Percentiles rank a stretch among this genome's conserved stretches.
Evolutionary conservation across 2,113 vertebrate species (phyloP).

Genomic region (Tylochromis polylepis): DNA sequence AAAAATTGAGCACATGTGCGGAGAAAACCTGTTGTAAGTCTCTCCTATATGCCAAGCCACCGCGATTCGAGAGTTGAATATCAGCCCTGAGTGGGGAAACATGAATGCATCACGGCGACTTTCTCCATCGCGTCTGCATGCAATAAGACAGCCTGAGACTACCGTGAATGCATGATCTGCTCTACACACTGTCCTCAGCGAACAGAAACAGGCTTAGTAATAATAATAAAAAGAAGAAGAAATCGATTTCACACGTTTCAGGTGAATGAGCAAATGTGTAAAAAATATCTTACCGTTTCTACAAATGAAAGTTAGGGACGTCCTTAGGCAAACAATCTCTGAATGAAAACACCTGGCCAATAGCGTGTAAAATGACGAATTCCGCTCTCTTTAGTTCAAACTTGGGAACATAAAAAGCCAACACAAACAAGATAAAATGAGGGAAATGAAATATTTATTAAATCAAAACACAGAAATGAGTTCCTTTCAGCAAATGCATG

Average conservation of each 20-base stretch:
- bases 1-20: constrained; percentile 41
- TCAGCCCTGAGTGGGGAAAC: constrained; percentile 32
- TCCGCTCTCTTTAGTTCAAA: constrained; percentile 66
- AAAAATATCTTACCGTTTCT: constrained; percentile 76
- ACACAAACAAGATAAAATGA: constrained; percentile 74
- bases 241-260: constrained; percentile 17
- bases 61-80: constrained; percentile 28
- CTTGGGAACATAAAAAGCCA: constrained; percentile 72
- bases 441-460: constrained; percentile 76
- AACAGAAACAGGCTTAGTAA: neutral
- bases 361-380: constrained; percentile 63
- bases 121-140: constrained; percentile 41
- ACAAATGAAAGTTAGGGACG: constrained; percentile 75
- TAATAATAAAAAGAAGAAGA: neutral
- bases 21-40: constrained; percentile 2
- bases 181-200: constrained; percentile 18
- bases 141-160: constrained; percentile 11
- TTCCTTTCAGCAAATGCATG: constrained; percentile 65
- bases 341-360: constrained; percentile 70
- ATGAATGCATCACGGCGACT: constrained; percentile 53
- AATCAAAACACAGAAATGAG: constrained; percentile 71
- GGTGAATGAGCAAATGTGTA: constrained; percentile 58
- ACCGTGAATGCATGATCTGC: constrained; percentile 21
- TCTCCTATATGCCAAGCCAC: constrained; percentile 2
- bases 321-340: constrained; percentile 75